These are phyloP conservation scores for Pollenia labialis DNA, from an alignment of 2,888 invertebrate species.

Conservation along the genomic window DNA sequence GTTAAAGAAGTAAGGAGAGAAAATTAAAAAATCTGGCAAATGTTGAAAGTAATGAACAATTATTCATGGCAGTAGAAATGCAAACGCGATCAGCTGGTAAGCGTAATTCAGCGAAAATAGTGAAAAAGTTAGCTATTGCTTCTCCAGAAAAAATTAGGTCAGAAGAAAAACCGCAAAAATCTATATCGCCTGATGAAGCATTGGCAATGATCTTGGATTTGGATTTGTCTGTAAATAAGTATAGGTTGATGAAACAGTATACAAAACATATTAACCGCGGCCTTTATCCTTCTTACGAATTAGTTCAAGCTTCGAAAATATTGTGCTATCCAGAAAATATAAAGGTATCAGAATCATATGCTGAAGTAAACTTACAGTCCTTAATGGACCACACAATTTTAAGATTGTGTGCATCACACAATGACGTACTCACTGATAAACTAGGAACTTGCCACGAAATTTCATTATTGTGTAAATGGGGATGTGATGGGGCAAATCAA, in stretches of 20 bases:
- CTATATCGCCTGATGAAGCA: too few species aligned
- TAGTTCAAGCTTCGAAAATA: conserved; percentile 10
- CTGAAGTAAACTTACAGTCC: conserved; percentile 7
- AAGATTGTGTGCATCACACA: too few species aligned
- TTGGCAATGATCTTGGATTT: too few species aligned
- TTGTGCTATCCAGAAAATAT: conserved; percentile 24
- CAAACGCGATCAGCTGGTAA: not conserved
- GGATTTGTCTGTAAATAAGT: too few species aligned
- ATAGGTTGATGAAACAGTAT: too few species aligned
- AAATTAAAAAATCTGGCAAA: too few species aligned
- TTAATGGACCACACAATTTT: conserved; percentile 22
- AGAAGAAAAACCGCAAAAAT: not conserved
- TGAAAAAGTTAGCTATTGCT: not conserved
- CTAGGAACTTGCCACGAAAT: too few species aligned
- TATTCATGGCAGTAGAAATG: conserved; percentile 1
- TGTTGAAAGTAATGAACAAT: too few species aligned
- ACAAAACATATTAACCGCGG: conserved; percentile 7
- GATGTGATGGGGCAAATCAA: too few species aligned
- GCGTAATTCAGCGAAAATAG: not conserved
- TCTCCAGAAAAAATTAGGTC: conserved; percentile 4
- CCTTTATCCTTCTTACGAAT: conserved; percentile 15
- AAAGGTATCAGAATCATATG: conserved; percentile 14
- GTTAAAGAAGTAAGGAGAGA: too few species aligned
- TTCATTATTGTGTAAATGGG: too few species aligned
- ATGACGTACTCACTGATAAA: too few species aligned